phyloP scores from a whole-genome alignment of 1,140 invertebrate species.

The Pantala flavescens region DNA sequence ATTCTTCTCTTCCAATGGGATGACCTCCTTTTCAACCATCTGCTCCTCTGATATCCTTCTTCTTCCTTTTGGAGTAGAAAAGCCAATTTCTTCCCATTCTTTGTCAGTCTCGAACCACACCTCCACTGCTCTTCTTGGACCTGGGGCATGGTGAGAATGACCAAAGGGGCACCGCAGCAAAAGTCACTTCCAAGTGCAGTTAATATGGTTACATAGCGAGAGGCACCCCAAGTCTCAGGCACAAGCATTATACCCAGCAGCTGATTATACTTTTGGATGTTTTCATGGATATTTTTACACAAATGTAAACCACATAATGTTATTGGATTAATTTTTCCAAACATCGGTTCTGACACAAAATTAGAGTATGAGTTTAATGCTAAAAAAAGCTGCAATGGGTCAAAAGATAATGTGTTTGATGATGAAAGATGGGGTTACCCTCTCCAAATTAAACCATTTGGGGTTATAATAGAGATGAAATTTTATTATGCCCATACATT shows the following conservation, averaged over 20 bases:
- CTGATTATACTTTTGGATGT: neutral
- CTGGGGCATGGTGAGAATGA: conserved; percentile 3
- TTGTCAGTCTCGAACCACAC: neutral
- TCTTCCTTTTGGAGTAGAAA: conserved; percentile 9
- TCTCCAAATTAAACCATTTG: neutral
- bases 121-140: neutral
- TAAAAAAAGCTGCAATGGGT: neutral
- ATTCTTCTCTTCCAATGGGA: neutral
- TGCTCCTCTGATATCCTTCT: neutral
- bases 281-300: too few species aligned
- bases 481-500: neutral
- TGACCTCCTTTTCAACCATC: neutral
- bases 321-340: too few species aligned
- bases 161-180: neutral
- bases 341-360: too few species aligned
- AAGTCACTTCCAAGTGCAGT: neutral
- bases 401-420: neutral
- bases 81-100: conserved; percentile 5
- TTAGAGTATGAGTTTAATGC: too few species aligned
- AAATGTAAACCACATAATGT: too few species aligned
- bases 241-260: neutral
- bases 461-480: neutral
- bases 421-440: neutral
- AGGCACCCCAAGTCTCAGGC: neutral
- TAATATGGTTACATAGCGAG: neutral